These are phyloP conservation scores for Colletes collaris DNA, from an alignment of 2,888 invertebrate genomes.

Conservation along the genomic window DNA sequence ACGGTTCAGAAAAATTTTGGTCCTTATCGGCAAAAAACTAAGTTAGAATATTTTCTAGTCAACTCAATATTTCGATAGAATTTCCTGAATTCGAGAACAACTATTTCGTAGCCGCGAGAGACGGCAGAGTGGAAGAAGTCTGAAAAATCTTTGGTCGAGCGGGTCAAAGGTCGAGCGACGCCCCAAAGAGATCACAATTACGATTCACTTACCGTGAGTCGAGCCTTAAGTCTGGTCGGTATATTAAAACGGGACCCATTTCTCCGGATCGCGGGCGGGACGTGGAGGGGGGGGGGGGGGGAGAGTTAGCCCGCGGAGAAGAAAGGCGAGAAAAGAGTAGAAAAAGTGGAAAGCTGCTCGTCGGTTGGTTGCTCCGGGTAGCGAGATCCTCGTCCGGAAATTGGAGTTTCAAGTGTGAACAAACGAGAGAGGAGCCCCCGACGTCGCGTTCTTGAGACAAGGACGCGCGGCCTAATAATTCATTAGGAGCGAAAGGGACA, in stretches of 20 bases:
- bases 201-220: conserved; percentile 52
- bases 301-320: neutral
- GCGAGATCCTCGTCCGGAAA: conserved; percentile 51
- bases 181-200: conserved; percentile 55
- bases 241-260: conserved; percentile 60
- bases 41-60: too few species aligned
- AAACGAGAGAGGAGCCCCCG: conserved; percentile 34
- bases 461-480: conserved; percentile 55
- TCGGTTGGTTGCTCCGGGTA: conserved; percentile 11
- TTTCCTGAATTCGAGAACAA: too few species aligned
- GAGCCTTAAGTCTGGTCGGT: conserved; percentile 35
- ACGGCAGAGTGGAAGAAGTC: neutral
- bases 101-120: too few species aligned
- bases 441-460: conserved; percentile 17
- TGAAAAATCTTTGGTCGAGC: conserved; percentile 26
- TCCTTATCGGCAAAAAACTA: too few species aligned
- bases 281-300: too few species aligned
- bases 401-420: conserved; percentile 61
- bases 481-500: conserved; percentile 35
- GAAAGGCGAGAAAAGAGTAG: neutral
- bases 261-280: neutral
- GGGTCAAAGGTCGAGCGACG: conserved; percentile 6
- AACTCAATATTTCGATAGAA: too few species aligned
- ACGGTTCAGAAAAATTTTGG: too few species aligned
- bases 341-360: conserved; percentile 5